phyloP scores from a whole-genome alignment of 1,140 invertebrate species.

The Musca domestica region DNA sequence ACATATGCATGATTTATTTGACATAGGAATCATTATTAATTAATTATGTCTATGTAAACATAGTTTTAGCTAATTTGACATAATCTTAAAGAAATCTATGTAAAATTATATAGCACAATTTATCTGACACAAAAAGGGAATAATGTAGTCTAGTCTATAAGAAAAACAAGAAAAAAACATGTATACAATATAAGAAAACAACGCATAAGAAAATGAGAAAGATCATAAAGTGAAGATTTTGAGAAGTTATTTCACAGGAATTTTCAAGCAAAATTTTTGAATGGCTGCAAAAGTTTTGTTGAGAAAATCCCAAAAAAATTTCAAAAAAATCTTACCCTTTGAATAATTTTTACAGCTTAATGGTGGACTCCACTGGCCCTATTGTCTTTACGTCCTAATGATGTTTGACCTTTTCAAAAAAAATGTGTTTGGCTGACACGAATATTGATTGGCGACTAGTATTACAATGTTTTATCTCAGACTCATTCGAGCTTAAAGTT shows the following conservation, averaged over 20 bases:
- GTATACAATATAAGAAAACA: background rate
- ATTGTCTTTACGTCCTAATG: no score
- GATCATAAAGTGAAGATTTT: conserved; percentile 12
- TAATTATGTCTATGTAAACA: no score
- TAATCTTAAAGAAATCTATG: conserved; percentile 13
- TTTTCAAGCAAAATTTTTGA: conserved; percentile 43
- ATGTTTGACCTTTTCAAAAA: no score
- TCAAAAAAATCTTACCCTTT: no score
- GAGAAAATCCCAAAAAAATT: background rate
- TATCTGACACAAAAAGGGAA: conserved; percentile 52
- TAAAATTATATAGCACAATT: conserved; percentile 32
- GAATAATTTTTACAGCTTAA: no score
- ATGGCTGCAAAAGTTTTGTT: conserved; percentile 49
- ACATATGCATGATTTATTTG: no score
- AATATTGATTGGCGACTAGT: no score
- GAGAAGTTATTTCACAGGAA: background rate
- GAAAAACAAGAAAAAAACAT: background rate
- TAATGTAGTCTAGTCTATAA: conserved; percentile 23
- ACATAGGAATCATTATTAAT: no score
- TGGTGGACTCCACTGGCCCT: no score
- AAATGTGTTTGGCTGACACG: no score
- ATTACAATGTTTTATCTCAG: no score
- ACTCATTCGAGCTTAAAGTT: no score
- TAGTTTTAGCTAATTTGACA: background rate
- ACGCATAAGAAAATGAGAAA: background rate